A percentile compares a stretch with the other conserved stretches of the same genome.
These are phyloP conservation scores for Calidris pygmaea DNA, from an alignment of 2,113 vertebrate species.

Conservation along the genomic window DNA sequence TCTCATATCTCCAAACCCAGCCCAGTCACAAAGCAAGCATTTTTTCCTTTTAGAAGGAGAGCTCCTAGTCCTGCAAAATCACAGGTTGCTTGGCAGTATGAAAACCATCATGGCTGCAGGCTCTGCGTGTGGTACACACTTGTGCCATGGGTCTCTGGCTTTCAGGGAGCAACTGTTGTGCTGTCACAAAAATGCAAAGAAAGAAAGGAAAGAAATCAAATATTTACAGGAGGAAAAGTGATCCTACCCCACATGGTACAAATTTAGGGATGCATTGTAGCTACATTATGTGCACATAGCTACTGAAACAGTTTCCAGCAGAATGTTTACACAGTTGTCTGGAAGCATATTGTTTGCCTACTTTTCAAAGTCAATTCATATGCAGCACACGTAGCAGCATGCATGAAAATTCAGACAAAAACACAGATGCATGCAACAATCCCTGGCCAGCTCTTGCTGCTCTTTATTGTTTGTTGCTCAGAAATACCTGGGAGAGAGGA, in stretches of 20 bases:
- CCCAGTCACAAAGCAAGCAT: neutral
- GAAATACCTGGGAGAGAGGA: neutral
- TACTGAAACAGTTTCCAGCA: slow-evolving; percentile 53
- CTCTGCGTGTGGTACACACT: neutral
- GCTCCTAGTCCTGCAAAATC: neutral
- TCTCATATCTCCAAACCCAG: neutral
- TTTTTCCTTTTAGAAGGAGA: neutral
- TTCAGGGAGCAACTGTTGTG: slow-evolving; percentile 11
- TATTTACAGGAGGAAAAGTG: slow-evolving; percentile 42
- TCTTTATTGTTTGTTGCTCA: neutral
- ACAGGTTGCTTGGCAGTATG: neutral
- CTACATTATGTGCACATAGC: slow-evolving; percentile 30
- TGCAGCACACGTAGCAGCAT: slow-evolving; percentile 62
- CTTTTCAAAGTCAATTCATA: slow-evolving; percentile 60
- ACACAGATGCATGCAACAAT: slow-evolving; percentile 54
- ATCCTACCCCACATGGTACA: slow-evolving; percentile 3
- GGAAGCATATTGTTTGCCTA: slow-evolving; percentile 57
- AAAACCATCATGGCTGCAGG: neutral
- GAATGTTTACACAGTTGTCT: slow-evolving; percentile 50
- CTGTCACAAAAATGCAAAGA: neutral
- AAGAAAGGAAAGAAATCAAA: slow-evolving; percentile 22
- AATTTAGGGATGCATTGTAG: slow-evolving; percentile 56
- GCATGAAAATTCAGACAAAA: slow-evolving; percentile 70
- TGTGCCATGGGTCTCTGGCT: neutral
- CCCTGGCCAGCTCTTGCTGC: neutral